phyloP scores from a whole-genome alignment of 2,797 vertebrate species.

The Acestrorhynchus altus region DNA sequence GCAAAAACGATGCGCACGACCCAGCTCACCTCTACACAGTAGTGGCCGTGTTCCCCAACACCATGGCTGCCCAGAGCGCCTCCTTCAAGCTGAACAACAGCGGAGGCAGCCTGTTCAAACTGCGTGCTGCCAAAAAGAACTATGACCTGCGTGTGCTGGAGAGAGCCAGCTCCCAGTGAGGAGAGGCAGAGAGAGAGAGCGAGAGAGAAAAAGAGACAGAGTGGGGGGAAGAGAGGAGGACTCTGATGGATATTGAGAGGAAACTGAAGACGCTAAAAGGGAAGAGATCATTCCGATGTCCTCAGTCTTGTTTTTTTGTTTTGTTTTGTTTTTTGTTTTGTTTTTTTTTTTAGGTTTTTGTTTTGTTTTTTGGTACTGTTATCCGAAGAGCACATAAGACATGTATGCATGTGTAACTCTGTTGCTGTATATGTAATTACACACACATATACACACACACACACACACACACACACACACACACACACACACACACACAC shows the following conservation, averaged over 20 bases:
- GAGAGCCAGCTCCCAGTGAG: constrained; percentile 95
- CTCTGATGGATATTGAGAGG: constrained; percentile 72
- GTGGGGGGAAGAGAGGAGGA: constrained; percentile 51
- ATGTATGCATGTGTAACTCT: constrained; percentile 79
- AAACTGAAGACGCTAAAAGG: constrained; percentile 63
- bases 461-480: constrained; percentile 29
- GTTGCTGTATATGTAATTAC: constrained; percentile 69
- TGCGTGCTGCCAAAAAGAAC: constrained; percentile 96
- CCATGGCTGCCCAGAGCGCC: constrained; percentile 95
- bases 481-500: constrained; percentile 7
- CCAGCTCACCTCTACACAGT: constrained; percentile 97
- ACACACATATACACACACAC: constrained; percentile 15
- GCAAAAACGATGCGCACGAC: constrained; percentile 81
- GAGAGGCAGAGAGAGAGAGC: constrained; percentile 50
- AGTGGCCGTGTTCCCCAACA: constrained; percentile 97
- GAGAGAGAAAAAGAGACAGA: constrained; percentile 52
- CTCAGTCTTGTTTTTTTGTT: constrained; percentile 67
- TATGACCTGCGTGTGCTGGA: constrained; percentile 96
- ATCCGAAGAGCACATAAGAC: constrained; percentile 81
- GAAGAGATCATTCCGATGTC: constrained; percentile 65
- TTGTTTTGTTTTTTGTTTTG: neutral
- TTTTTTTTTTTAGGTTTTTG: constrained; percentile 5
- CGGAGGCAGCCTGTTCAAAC: constrained; percentile 92
- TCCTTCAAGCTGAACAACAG: constrained; percentile 98
- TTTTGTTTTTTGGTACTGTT: constrained; percentile 74